These are phyloP conservation scores for Diploptera punctata DNA, from an alignment of 2,888 invertebrate genomes.

Conservation along the genomic window DNA sequence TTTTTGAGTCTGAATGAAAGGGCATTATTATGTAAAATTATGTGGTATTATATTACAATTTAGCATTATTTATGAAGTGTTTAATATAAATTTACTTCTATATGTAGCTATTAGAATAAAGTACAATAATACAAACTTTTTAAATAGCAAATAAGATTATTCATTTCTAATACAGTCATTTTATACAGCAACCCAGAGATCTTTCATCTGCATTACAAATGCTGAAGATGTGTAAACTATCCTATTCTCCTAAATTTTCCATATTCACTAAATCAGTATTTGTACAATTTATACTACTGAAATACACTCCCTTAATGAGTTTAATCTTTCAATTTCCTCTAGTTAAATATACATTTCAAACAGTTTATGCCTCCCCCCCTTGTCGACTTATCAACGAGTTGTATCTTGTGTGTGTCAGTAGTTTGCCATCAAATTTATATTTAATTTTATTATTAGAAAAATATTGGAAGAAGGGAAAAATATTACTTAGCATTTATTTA, in stretches of 20 bases:
- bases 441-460: too few relatives aligned
- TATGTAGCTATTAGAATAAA: neutral
- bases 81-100: neutral
- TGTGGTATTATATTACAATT: neutral
- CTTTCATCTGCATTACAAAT: neutral
- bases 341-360: too few relatives aligned
- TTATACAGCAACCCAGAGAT: neutral
- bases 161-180: neutral
- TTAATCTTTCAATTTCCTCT: too few relatives aligned
- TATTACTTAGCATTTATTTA: too few relatives aligned
- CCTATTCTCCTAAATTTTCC: neutral
- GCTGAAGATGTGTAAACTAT: neutral
- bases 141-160: neutral
- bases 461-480: too few relatives aligned
- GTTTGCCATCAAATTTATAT: too few relatives aligned
- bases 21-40: neutral
- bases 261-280: neutral
- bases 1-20: constrained; percentile 1
- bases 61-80: neutral
- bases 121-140: neutral
- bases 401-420: too few relatives aligned
- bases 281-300: neutral
- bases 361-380: too few relatives aligned
- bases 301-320: neutral
- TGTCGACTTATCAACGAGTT: too few relatives aligned